Conservation (phyloP, 1,140 invertebrate genomes). For the Piezodorus guildinii region DNA sequence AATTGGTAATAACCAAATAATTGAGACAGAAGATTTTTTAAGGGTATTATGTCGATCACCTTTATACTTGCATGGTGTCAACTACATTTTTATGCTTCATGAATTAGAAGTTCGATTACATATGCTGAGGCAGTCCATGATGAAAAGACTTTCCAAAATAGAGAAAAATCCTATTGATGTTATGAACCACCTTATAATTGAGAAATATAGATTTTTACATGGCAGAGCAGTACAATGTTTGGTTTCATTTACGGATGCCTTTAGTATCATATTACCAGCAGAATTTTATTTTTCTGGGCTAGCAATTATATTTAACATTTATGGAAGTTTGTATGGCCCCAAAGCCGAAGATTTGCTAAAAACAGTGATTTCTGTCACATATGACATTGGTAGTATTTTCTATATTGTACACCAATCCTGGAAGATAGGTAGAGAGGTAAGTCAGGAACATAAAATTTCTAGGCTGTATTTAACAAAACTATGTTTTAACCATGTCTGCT, state of each 20-base stretch:
- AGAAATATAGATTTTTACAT: conserved; percentile 2
- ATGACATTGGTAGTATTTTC: background rate
- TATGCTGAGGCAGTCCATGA: background rate
- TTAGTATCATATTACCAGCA: background rate
- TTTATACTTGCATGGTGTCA: background rate
- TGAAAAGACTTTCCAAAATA: background rate
- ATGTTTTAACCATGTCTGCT: no score
- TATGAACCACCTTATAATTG: background rate
- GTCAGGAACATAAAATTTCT: background rate
- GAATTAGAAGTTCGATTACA: background rate
- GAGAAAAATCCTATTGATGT: background rate
- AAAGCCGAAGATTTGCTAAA: background rate
- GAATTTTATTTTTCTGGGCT: background rate
- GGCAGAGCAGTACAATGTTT: background rate
- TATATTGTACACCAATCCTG: background rate
- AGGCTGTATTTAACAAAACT: no score
- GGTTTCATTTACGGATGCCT: background rate
- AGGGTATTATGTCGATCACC: background rate
- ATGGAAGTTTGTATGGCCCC: background rate
- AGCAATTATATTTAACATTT: background rate
- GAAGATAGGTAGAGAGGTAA: background rate
- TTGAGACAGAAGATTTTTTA: background rate
- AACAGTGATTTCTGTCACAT: background rate
- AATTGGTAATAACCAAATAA: background rate
- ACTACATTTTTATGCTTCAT: conserved; percentile 1